Evolutionary conservation across 2,888 invertebrate species (phyloP), one percentile per base, ranked within the genome.

Genomic region (Tetragonisca angustula): DNA sequence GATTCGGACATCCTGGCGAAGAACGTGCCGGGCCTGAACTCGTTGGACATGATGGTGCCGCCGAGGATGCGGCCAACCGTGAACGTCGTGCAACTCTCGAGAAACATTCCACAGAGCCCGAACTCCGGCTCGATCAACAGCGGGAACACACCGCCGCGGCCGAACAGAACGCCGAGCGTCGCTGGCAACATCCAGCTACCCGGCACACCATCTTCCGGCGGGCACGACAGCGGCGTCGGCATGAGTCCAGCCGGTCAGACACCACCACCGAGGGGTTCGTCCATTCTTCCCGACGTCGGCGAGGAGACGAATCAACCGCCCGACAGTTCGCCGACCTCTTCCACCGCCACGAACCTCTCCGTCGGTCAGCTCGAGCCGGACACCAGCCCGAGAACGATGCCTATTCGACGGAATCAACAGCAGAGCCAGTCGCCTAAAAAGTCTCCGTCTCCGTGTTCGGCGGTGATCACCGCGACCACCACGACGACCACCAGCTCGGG

Each of bases 21-120:
- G 73, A 95, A 95, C 79, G 95, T 96, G 3, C 96, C 96, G 50
- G 96, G 96, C 19, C 93, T 96, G 85, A 95, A 95, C 83, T 95
- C 95, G 69, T 94, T 96, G 68, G 96, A 96, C 83, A 96, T 96
- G 95, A 95, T 97, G 83, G 95, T 95, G 61, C 96, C 96, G 2
- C 93, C 94, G 17, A 91, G 94, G 21, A 92, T 94, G 82, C 95
- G 90, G 93, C 95, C 91, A 13, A 94, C 95, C 13, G 96, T 96
- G 0, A 96, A 96, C 91, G 96, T 96, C 2, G 96, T 96, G 0
- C 96, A 96, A 91, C 95, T 96, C 13, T 94, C 95, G 0, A 91
- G 94, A 69, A 94, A 93, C 87, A 92, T 94, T 81, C 92, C 93
- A 19, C 94, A 94, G 76, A 94, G 93, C 75, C 93, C 94, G 13